phyloP scores from a whole-genome alignment of 2,797 vertebrate genomes.

The Rousettus madagascariensis region DNA sequence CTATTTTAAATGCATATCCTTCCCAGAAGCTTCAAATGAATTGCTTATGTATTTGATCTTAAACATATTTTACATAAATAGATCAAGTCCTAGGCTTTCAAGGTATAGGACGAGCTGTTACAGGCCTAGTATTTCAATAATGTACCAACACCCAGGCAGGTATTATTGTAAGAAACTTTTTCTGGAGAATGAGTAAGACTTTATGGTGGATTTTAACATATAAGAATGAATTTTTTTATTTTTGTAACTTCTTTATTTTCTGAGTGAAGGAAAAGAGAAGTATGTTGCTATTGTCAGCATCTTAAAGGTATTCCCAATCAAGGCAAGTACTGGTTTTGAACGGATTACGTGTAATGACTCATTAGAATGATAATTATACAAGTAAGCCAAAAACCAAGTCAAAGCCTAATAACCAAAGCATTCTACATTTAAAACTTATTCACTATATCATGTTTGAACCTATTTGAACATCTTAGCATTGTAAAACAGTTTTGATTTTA shows the following conservation, averaged over 20 bases:
- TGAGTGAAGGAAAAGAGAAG: slow-evolving; percentile 26
- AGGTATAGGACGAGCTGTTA: neutral
- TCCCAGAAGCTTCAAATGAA: neutral
- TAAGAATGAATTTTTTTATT: slow-evolving; percentile 33
- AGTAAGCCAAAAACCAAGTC: slow-evolving; percentile 41
- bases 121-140: slow-evolving; percentile 25
- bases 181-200: slow-evolving; percentile 2
- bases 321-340: slow-evolving; percentile 4
- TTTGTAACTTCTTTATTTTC: slow-evolving; percentile 41
- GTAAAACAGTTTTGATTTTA: slow-evolving; percentile 9
- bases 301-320: slow-evolving; percentile 42
- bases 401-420: slow-evolving; percentile 52
- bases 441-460: neutral
- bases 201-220: neutral
- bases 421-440: slow-evolving; percentile 7
- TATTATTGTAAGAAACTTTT: slow-evolving; percentile 39
- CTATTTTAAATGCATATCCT: slow-evolving; percentile 46
- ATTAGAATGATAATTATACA: slow-evolving; percentile 6
- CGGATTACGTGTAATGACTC: neutral
- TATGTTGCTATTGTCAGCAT: neutral
- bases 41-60: slow-evolving; percentile 11
- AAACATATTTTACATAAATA: slow-evolving; percentile 16
- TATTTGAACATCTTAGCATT: neutral
- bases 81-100: slow-evolving; percentile 9
- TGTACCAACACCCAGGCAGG: neutral